A percentile compares a stretch with the other conserved stretches of the same genome.
Conservation (phyloP, 1,140 invertebrate species). For the Phortica variegata region DNA sequence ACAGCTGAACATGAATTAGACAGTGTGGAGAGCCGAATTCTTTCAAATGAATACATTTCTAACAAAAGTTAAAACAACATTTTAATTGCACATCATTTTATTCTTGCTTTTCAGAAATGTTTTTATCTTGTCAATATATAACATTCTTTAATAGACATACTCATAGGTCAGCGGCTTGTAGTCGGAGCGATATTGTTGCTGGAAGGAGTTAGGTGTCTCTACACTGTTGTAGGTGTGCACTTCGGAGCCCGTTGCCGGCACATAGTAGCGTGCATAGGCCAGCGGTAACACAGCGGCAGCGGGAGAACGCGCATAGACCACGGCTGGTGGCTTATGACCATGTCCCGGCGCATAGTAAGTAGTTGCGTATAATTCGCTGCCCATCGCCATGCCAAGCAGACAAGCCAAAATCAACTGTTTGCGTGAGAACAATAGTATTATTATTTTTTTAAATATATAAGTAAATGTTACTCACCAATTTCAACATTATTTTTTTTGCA, state of each 20-base stretch:
- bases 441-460: background rate
- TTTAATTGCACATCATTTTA: background rate
- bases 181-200: constrained; percentile 50
- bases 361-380: constrained; percentile 27
- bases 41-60: background rate
- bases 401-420: constrained; percentile 29
- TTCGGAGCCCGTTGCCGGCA: constrained; percentile 20
- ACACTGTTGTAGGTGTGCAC: constrained; percentile 46
- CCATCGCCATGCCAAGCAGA: constrained; percentile 25
- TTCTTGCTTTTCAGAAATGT: background rate
- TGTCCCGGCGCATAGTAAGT: constrained; percentile 31
- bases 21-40: too few species aligned
- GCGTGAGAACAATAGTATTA: background rate
- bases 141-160: constrained; percentile 26
- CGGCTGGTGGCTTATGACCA: constrained; percentile 17
- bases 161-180: constrained; percentile 46
- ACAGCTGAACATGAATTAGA: too few species aligned
- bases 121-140: background rate
- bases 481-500: constrained; percentile 26
- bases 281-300: constrained; percentile 25
- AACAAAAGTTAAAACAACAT: background rate
- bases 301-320: constrained; percentile 10
- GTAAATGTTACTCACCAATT: constrained; percentile 28
- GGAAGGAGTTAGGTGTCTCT: constrained; percentile 40
- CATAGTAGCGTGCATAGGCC: constrained; percentile 38